Conservation (phyloP, 92 coral and sea anemone species). For the Porites rus region DNA sequence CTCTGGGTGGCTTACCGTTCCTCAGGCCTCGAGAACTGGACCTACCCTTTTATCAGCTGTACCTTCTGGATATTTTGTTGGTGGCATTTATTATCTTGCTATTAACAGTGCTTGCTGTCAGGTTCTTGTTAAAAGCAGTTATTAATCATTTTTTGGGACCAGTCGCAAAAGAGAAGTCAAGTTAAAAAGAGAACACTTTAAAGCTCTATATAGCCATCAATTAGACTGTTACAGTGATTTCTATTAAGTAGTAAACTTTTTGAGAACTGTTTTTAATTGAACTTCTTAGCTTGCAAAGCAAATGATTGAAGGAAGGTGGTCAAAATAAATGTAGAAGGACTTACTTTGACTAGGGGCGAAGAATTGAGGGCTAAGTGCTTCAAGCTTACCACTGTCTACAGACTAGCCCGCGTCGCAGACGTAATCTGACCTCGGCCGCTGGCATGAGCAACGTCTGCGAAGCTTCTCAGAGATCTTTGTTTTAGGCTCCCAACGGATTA, state of each 20-base stretch:
- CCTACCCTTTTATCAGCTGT: slow-evolving; percentile 57
- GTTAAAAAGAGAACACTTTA: not conserved
- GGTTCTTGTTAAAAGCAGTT: slow-evolving; percentile 1
- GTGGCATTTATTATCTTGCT: slow-evolving; percentile 17
- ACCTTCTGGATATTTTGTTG: slow-evolving; percentile 49
- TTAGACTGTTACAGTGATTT: not conserved
- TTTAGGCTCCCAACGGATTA: too few species aligned
- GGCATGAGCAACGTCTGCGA: too few species aligned
- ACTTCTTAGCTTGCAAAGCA: too few species aligned
- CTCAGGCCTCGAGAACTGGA: slow-evolving; percentile 58
- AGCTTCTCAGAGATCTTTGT: too few species aligned
- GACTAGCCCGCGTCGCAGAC: too few species aligned
- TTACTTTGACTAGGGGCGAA: too few species aligned
- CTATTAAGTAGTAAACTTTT: not conserved
- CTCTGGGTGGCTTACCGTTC: slow-evolving; percentile 51
- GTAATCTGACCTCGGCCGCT: too few species aligned
- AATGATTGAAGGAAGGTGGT: too few species aligned
- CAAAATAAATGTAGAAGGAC: too few species aligned
- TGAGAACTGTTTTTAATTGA: not conserved
- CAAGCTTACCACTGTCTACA: too few species aligned
- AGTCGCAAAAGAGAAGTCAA: slow-evolving; percentile 22
- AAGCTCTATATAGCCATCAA: not conserved
- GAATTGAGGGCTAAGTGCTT: too few species aligned
- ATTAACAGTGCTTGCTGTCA: not conserved
- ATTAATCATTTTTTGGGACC: not conserved